A percentile compares a stretch with the other conserved stretches of the same genome.
Evolutionary conservation across 2,888 invertebrate species (phyloP).

Genomic region (Phania funesta): DNA sequence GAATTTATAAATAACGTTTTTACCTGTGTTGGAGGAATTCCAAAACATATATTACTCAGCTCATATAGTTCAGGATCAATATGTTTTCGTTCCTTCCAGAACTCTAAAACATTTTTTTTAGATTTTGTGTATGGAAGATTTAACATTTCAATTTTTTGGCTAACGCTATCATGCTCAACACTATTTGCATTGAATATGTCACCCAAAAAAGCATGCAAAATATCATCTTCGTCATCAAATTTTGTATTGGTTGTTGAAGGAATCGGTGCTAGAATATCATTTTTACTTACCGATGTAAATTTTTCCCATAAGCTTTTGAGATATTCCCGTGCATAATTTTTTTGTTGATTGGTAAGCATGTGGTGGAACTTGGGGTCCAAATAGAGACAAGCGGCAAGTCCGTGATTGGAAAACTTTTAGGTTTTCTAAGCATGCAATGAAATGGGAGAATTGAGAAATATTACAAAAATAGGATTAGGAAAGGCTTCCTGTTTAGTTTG

Average conservation of each 20-base stretch:
- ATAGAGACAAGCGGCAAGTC: slow-evolving; percentile 16
- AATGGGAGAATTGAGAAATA: no score
- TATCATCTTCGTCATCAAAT: neutral
- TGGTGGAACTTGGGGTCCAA: slow-evolving; percentile 32
- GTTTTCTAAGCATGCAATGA: no score
- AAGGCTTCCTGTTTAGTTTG: no score
- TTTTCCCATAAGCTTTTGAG: slow-evolving; percentile 20
- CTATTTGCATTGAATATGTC: neutral
- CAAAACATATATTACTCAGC: slow-evolving; percentile 32
- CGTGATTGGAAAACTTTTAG: neutral
- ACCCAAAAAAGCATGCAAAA: neutral
- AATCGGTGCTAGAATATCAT: neutral
- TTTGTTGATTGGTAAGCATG: neutral
- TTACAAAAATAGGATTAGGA: no score
- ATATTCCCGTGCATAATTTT: neutral
- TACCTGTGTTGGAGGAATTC: slow-evolving; percentile 46
- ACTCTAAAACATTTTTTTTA: neutral
- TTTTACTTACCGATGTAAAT: neutral
- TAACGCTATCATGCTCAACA: neutral
- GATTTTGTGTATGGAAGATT: neutral
- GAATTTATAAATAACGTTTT: no score
- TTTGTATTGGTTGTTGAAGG: neutral
- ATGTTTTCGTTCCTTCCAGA: slow-evolving; percentile 46
- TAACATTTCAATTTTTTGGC: slow-evolving; percentile 34
- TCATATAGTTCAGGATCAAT: slow-evolving; percentile 42